These are phyloP conservation scores for Opisthocomus hoazin DNA, from an alignment of 2,113 vertebrate species.

Conservation along the genomic window DNA sequence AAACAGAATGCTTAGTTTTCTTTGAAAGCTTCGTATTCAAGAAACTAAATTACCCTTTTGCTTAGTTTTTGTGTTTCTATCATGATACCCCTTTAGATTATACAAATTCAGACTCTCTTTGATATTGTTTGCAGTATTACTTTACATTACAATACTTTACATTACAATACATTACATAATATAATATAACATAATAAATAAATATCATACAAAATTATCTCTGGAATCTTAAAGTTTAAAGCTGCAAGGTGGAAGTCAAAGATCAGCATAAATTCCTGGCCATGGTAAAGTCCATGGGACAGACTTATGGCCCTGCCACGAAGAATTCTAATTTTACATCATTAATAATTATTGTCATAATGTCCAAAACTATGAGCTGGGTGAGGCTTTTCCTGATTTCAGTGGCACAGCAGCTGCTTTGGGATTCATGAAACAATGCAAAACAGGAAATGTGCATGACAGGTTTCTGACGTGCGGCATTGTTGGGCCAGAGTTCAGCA, in stretches of 20 bases:
- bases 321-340: conserved; percentile 37
- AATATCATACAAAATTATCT: not conserved
- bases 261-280: not conserved
- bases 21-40: not conserved
- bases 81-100: not conserved
- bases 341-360: conserved; percentile 42
- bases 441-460: conserved; percentile 41
- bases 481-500: not conserved
- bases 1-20: not conserved
- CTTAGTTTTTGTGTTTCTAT: not conserved
- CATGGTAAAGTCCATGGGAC: not conserved
- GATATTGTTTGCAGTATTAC: not conserved
- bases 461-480: not conserved
- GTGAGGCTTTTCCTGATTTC: conserved; percentile 50
- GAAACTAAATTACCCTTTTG: not conserved
- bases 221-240: not conserved
- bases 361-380: conserved; percentile 38
- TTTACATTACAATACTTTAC: not conserved
- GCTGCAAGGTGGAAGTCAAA: not conserved
- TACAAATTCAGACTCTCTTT: not conserved
- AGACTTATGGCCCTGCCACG: not conserved
- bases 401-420: conserved; percentile 24
- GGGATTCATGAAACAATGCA: conserved; percentile 39
- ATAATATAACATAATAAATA: not conserved
- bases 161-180: not conserved